Conservation (phyloP, 2,888 invertebrate genomes). For the Calameuta filiformis region DNA sequence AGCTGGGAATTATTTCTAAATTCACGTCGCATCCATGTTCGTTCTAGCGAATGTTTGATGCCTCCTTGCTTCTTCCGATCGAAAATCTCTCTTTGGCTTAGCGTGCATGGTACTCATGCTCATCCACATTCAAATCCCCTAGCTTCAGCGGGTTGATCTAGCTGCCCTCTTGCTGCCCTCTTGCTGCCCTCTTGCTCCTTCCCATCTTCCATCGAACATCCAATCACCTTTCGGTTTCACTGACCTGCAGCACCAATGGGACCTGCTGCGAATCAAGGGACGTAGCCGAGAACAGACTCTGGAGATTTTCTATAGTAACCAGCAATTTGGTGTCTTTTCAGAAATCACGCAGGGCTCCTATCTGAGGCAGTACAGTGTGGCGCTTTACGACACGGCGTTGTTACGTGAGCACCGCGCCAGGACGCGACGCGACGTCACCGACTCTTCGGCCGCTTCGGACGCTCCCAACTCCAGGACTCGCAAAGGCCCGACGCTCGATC, state of each 20-base stretch:
- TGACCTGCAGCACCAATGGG: no score
- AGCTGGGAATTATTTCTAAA: conserved; percentile 36
- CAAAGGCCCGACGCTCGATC: conserved; percentile 38
- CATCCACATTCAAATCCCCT: no score
- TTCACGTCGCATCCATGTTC: conserved; percentile 14
- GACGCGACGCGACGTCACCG: conserved; percentile 42
- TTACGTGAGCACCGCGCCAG: conserved; percentile 44
- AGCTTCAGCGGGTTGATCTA: no score
- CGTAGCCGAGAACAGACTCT: no score
- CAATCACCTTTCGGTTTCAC: no score
- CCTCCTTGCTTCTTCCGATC: conserved; percentile 22
- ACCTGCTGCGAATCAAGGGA: no score
- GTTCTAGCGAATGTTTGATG: conserved; percentile 31
- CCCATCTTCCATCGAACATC: no score
- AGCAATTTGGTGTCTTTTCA: conserved; percentile 28
- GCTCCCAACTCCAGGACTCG: background rate
- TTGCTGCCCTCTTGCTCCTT: no score
- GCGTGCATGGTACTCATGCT: no score
- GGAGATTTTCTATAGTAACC: no score
- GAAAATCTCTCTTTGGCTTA: no score
- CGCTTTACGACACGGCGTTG: conserved; percentile 44
- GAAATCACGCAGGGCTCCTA: conserved; percentile 46
- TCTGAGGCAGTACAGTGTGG: conserved; percentile 44
- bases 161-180: no score
- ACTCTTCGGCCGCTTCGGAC: conserved; percentile 20